Base-by-base conservation (phyloP, 2,888 invertebrate species). In the Cistogaster globosa region DNA sequence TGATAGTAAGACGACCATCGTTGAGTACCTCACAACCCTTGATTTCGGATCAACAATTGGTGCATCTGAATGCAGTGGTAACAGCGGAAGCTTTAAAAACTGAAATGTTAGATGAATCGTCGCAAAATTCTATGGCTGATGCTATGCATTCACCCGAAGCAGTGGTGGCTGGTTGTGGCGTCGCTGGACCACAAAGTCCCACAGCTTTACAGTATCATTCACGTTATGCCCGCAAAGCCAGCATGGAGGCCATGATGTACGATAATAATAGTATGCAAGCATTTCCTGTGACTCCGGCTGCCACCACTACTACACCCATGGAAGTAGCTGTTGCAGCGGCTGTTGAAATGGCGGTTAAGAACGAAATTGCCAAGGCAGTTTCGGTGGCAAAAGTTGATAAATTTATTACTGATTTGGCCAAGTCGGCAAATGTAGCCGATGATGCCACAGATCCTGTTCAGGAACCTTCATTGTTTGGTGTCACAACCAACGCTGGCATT, bases 101-200 rank as follows among this genome's bases (percentile, higher is more conserved):
- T 63, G 95, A 96, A 93, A 93, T 95, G 63, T 91, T 95, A 53
- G 96, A 96, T 90, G 96, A 97, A 86, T 94, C 94, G 87, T 96
- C 96, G 89, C 95, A 96, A 91, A 90, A 90, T 80, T 90, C 92
- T 5, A 74, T 91, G 8, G 89, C 88, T 2, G 90, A 91, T 0
- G 81, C 90, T 89, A 87, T 90, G 32, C 90, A 90, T 60, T 89
- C 90, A 1, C 88, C 93, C 12, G 90, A 89, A 53, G 62, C 88
- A 2, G 88, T 94, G 74, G 93, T 93, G 80, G 69, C 93, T 90
- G 88, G 87, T 55, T 78, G 82, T 20, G 72, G 62, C 14, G 72
- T 72, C 8, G 75, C 26, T 0, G 86, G 79, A 7, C 88, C 91
- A 2, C 89, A 88, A 67, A 90, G 89, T 67, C 90, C 91, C 6